A percentile compares a stretch with the other conserved stretches of the same genome.
Conservation (phyloP, 2,113 vertebrate species). For the Daubentonia madagascariensis region DNA sequence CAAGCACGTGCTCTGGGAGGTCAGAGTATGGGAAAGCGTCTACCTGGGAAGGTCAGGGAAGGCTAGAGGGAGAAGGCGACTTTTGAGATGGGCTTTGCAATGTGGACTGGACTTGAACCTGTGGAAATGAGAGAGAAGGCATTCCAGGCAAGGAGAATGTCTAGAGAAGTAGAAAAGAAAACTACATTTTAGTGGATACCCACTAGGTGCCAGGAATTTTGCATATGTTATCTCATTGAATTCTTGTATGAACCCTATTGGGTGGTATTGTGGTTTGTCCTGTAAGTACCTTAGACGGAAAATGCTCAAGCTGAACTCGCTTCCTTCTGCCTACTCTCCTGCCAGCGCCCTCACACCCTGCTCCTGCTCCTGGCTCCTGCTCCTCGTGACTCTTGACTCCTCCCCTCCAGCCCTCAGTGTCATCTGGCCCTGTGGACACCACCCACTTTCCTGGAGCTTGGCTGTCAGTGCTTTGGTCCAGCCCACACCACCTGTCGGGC, state of each 20-base stretch:
- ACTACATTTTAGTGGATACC: not conserved
- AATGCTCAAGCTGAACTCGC: not conserved
- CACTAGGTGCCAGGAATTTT: not conserved
- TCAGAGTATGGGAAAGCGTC: not conserved
- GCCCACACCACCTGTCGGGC: no score
- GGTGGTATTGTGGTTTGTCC: not conserved
- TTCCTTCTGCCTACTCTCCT: not conserved
- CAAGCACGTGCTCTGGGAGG: no score
- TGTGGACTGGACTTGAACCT: not conserved
- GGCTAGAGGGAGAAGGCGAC: not conserved
- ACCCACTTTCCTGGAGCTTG: not conserved
- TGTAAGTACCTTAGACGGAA: not conserved
- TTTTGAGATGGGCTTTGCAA: not conserved
- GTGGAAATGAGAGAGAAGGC: not conserved
- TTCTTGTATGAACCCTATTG: not conserved
- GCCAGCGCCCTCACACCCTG: rapidly evolving
- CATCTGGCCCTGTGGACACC: not conserved
- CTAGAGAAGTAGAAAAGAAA: not conserved
- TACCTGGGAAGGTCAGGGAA: not conserved
- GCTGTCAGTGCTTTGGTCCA: not conserved
- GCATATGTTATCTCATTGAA: not conserved
- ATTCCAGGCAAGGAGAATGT: not conserved
- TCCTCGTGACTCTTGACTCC: not conserved
- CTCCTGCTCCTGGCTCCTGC: not conserved
- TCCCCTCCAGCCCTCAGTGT: not conserved